Evolutionary conservation across 1,140 invertebrate species (phyloP).

Genomic region (roundworm (Caenorhabditis elegans)): DNA sequence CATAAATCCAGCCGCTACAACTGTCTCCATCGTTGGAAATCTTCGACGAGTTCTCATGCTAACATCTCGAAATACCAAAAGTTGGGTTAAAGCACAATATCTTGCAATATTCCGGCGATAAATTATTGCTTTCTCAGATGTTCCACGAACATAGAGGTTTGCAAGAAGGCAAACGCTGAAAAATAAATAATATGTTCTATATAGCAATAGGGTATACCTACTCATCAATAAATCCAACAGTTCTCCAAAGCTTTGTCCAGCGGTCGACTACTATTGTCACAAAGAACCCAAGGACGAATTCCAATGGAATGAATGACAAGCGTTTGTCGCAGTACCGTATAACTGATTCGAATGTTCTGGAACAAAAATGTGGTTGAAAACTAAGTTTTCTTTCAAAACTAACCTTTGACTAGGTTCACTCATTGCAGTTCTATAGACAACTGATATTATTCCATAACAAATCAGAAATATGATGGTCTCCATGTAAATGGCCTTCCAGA

Average conservation of each 20-base stretch:
- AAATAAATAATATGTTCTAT: too few species aligned
- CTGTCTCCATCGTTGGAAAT: constrained; percentile 62
- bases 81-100: constrained; percentile 37
- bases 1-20: constrained; percentile 62
- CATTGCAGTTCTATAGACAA: constrained; percentile 37
- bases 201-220: background rate
- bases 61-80: constrained; percentile 58
- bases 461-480: constrained; percentile 31
- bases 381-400: background rate
- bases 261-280: constrained; percentile 16
- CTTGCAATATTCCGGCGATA: constrained; percentile 32
- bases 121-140: constrained; percentile 13
- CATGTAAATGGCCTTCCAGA: constrained; percentile 44
- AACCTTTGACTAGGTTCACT: background rate
- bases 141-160: constrained; percentile 34
- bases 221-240: constrained; percentile 45
- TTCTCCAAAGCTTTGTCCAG: constrained; percentile 38
- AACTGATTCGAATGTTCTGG: constrained; percentile 29
- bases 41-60: constrained; percentile 60
- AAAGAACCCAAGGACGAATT: constrained; percentile 40
- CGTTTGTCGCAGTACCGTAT: constrained; percentile 34
- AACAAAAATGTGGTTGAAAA: constrained; percentile 20
- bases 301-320: constrained; percentile 34
- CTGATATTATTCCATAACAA: constrained; percentile 36
- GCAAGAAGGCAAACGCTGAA: constrained; percentile 39